These are phyloP conservation scores for Fratercula arctica DNA, from an alignment of 2,797 vertebrate species.

Conservation along the genomic window DNA sequence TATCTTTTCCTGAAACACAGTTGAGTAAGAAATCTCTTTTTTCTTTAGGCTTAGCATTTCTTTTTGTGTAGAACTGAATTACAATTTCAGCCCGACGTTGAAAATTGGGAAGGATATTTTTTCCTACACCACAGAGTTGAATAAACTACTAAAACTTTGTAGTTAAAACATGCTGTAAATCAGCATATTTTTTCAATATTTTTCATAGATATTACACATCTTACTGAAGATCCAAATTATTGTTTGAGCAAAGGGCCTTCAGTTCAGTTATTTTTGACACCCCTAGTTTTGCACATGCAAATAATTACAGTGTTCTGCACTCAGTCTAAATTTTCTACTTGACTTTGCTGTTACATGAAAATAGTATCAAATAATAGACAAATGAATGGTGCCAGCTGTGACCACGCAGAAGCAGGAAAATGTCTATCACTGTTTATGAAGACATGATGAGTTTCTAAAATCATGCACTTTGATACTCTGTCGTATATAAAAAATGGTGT, in stretches of 20 bases:
- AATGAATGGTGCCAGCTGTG: constrained; percentile 1
- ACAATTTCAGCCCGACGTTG: background rate
- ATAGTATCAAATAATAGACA: background rate
- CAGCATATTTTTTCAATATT: background rate
- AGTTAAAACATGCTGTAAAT: background rate
- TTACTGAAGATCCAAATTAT: background rate
- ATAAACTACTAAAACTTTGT: background rate
- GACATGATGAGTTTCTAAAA: background rate
- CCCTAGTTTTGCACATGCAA: background rate
- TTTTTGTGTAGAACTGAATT: background rate
- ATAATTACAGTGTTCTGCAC: background rate
- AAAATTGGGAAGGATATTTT: background rate
- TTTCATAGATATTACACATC: background rate
- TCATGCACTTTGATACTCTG: background rate
- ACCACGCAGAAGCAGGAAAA: background rate
- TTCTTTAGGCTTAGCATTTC: background rate
- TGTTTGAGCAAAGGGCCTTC: background rate
- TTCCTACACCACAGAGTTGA: background rate
- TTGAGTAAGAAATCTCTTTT: background rate
- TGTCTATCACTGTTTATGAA: background rate
- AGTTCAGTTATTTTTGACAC: background rate
- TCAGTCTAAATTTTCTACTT: background rate
- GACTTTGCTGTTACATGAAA: background rate
- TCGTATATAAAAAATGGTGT: background rate
- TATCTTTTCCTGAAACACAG: background rate